Base-by-base conservation (phyloP, 92 coral and sea anemone genomes). In the Zoanthus solanderi region DNA sequence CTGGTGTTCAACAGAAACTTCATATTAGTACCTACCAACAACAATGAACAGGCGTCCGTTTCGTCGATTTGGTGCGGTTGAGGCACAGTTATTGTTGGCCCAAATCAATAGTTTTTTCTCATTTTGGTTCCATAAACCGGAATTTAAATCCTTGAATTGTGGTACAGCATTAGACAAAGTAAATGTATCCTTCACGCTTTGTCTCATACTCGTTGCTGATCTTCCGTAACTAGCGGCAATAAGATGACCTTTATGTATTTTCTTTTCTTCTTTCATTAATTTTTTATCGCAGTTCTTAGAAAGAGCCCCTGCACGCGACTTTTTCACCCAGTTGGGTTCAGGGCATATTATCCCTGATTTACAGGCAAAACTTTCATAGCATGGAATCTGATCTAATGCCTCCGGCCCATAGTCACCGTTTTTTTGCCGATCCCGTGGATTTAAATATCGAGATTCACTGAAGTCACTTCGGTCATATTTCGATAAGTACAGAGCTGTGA, bases 161-260 rank as follows among this genome's bases (percentile, higher is more conserved):
- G 75, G 75, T 10, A 69, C 75, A 12, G 46, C 16, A 34, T 69
- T 69, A 15, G 75, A 69, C 17, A 69, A 31, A 12, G 4, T 2
- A 29, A 69, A 69, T 5, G 75, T 69, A 14, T 69, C 75, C 46
- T 9, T 69, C 9, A 69, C 78, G 56, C 54, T 74, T 28, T 5
- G 29, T 15, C 32, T 5, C 5, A 8, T 2, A 5, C 6, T 74
- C 5, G 13, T 11, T 3, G 78, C 12, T 15, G 78, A 23, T 45
- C 45, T 74, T 74, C 78, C 78, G 56, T 74, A 74, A 9, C 56
- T 74, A 0, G 78, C 28, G 13, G 78, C 78, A 45, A 74, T 74
- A 13, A 74, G 78, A 17, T 74, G 78, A n/a, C 78, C 78, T 74
- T 16, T 74, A 14, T 74, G 13, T 74, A 74, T 73, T 3, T 0